Conservation (phyloP, 2,113 vertebrate genomes). For the Gallinago media region DNA sequence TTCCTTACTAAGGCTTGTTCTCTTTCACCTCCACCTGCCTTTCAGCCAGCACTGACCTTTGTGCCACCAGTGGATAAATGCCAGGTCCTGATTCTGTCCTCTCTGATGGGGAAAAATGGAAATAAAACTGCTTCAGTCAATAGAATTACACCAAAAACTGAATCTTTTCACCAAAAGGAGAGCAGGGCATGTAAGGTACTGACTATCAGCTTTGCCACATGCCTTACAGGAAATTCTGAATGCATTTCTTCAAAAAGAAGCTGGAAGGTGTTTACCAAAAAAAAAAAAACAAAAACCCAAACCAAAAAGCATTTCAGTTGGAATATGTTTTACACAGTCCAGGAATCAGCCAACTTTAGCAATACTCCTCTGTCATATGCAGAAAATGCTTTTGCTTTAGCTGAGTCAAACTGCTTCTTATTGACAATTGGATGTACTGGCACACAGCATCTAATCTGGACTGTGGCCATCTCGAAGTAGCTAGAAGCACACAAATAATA, state of each 20-base stretch:
- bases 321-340: neutral
- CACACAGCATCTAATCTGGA: slow-evolving; percentile 33
- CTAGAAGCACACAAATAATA: slow-evolving; percentile 23
- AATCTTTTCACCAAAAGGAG: neutral
- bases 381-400: slow-evolving; percentile 51
- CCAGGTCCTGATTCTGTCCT: neutral
- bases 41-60: neutral
- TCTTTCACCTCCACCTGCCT: neutral
- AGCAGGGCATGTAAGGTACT: neutral
- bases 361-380: slow-evolving; percentile 15
- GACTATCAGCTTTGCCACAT: neutral
- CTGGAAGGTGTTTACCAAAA: neutral
- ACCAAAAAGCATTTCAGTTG: neutral
- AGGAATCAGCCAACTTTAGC: slow-evolving; percentile 14
- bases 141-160: neutral
- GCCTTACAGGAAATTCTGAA: neutral
- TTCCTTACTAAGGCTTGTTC: neutral
- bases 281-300: neutral
- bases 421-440: slow-evolving; percentile 52
- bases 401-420: slow-evolving; percentile 49
- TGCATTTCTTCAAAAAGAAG: neutral
- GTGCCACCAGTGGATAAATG: neutral
- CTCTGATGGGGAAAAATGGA: neutral
- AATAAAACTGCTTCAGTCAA: neutral
- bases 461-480: slow-evolving; percentile 8